Evolutionary conservation across 2,797 vertebrate species (phyloP).

Genomic region (Cichlasoma orientale): DNA sequence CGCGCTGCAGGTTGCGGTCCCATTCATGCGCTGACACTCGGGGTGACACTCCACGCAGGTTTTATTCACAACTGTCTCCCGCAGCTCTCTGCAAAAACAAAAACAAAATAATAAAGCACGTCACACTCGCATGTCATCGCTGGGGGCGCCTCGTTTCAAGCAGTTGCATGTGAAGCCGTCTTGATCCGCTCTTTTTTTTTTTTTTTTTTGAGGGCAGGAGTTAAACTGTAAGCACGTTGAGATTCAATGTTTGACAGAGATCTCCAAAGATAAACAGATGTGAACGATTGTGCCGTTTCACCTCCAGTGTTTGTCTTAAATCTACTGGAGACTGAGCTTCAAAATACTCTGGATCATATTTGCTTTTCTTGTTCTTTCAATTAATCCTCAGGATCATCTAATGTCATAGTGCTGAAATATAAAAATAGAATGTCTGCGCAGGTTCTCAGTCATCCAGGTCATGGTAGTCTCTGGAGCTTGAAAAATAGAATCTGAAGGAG

Average conservation of each 20-base stretch:
- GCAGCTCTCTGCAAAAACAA: constrained; percentile 81
- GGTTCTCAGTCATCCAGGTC: too few species aligned
- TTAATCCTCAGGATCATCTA: constrained; percentile 29
- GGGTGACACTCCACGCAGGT: constrained; percentile 89
- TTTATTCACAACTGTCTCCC: constrained; percentile 84
- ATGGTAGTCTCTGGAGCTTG: too few species aligned
- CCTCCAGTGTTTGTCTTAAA: constrained; percentile 52
- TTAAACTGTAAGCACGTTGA: constrained; percentile 67
- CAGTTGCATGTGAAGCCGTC: constrained; percentile 26
- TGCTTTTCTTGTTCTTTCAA: constrained; percentile 26
- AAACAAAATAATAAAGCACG: constrained; percentile 30
- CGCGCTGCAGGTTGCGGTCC: constrained; percentile 85
- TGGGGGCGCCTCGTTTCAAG: constrained; percentile 27
- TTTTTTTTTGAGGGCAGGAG: constrained; percentile 53
- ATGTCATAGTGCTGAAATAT: constrained; percentile 50
- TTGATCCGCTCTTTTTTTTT: constrained; percentile 31
- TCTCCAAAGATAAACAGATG: constrained; percentile 64
- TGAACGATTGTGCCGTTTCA: constrained; percentile 42
- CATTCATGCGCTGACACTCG: constrained; percentile 86
- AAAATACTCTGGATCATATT: constrained; percentile 37
- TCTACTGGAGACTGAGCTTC: constrained; percentile 34
- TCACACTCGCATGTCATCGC: constrained; percentile 17
- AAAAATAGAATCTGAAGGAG: constrained; percentile 45
- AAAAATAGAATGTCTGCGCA: constrained; percentile 39
- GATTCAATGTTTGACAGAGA: constrained; percentile 74